phyloP scores from a whole-genome alignment of 1,140 invertebrate species.

The Agrypnia vestita region DNA sequence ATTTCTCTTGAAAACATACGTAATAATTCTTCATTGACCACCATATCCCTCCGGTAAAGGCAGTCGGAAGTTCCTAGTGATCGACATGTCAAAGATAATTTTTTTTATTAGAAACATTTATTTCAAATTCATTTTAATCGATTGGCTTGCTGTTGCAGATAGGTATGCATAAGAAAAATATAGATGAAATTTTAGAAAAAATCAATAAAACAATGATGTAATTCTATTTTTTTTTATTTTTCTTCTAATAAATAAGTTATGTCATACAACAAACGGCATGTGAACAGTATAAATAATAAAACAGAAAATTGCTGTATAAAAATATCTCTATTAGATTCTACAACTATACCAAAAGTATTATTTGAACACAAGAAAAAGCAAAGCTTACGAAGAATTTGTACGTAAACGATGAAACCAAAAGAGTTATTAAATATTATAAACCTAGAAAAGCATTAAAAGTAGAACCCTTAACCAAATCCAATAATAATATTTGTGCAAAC shows the following conservation, averaged over 20 bases:
- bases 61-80: no score
- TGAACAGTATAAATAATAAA: slow-evolving; percentile 58
- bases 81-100: no score
- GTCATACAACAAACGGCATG: slow-evolving; percentile 56
- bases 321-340: slow-evolving; percentile 59
- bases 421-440: slow-evolving; percentile 45
- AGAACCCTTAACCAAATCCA: slow-evolving; percentile 46
- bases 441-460: slow-evolving; percentile 51
- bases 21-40: no score
- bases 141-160: no score
- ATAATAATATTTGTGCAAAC: slow-evolving; percentile 24
- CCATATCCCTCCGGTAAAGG: no score
- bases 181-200: no score
- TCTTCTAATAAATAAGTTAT: slow-evolving; percentile 61
- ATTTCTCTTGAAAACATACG: no score
- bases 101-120: no score
- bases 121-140: no score
- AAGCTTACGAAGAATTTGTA: slow-evolving; percentile 56
- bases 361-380: slow-evolving; percentile 51
- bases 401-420: slow-evolving; percentile 49
- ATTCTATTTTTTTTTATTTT: slow-evolving; percentile 43
- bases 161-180: background rate
- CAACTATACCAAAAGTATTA: slow-evolving; percentile 38
- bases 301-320: slow-evolving; percentile 58
- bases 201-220: slow-evolving; percentile 8